phyloP scores from a whole-genome alignment of 2,888 invertebrate species.

The Acleris holmiana region DNA sequence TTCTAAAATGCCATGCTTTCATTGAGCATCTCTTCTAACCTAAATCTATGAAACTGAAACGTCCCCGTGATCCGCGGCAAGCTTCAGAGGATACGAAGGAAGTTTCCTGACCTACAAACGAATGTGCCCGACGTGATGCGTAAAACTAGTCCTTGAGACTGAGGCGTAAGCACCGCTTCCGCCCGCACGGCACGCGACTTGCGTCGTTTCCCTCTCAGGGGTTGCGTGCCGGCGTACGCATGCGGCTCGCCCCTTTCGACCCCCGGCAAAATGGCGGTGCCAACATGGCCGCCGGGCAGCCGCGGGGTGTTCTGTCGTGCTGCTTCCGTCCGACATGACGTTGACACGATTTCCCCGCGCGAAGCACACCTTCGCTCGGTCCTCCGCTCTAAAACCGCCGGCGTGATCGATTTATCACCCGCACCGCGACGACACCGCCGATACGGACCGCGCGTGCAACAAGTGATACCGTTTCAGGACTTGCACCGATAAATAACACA shows the following conservation, averaged over 20 bases:
- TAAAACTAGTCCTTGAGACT: conserved; percentile 61
- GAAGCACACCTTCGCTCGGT: conserved; percentile 71
- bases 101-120: conserved; percentile 78
- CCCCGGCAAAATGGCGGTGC: conserved; percentile 83
- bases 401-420: conserved; percentile 68
- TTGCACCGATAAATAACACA: conserved; percentile 60
- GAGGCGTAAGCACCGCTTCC: conserved; percentile 59
- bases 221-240: conserved; percentile 81
- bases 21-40: conserved; percentile 39
- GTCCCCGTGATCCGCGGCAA: conserved; percentile 74
- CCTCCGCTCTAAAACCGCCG: conserved; percentile 60
- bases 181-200: conserved; percentile 58
- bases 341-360: conserved; percentile 71
- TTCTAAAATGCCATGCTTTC: conserved; percentile 19
- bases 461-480: conserved; percentile 72
- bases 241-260: conserved; percentile 78
- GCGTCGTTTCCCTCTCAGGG: conserved; percentile 67
- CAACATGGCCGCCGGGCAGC: conserved; percentile 84
- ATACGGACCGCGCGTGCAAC: conserved; percentile 75
- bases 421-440: conserved; percentile 56
- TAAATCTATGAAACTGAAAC: conserved; percentile 70
- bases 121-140: conserved; percentile 57
- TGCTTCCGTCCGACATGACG: conserved; percentile 74
- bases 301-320: conserved; percentile 79
- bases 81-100: conserved; percentile 70